A percentile compares a stretch with the other conserved stretches of the same genome.
Evolutionary conservation across 2,888 invertebrate genomes (phyloP).

Genomic region (Graphium colonna): DNA sequence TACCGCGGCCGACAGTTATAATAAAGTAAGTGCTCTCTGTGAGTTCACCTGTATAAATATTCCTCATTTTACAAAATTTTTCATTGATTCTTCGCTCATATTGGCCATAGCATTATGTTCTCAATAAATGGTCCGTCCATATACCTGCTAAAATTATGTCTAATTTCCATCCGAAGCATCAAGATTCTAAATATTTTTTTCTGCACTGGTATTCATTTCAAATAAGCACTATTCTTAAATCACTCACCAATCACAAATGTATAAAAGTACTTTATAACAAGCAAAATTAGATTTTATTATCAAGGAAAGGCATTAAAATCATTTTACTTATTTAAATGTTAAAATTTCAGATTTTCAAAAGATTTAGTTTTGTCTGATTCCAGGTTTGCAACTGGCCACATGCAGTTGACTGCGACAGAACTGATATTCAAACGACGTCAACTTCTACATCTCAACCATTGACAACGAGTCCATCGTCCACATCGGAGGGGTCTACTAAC

Average conservation of each 20-base stretch:
- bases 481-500: background rate
- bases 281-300: no score
- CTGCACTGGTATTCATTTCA: background rate
- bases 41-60: no score
- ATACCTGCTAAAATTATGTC: no score
- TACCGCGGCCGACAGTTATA: no score
- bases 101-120: no score
- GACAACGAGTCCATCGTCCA: background rate
- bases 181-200: no score
- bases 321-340: background rate
- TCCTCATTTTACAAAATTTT: no score
- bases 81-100: no score
- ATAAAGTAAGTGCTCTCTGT: no score
- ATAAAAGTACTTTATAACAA: background rate
- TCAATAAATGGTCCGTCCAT: no score
- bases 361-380: conserved; percentile 14
- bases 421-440: conserved; percentile 1
- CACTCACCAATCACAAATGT: background rate
- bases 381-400: conserved; percentile 39
- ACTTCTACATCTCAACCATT: background rate
- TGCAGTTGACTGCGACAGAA: conserved; percentile 28
- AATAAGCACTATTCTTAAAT: background rate
- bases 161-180: no score
- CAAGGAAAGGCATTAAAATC: no score
- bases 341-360: background rate